Base-by-base conservation (phyloP, 2,797 vertebrate genomes). In the Argya squamiceps region DNA sequence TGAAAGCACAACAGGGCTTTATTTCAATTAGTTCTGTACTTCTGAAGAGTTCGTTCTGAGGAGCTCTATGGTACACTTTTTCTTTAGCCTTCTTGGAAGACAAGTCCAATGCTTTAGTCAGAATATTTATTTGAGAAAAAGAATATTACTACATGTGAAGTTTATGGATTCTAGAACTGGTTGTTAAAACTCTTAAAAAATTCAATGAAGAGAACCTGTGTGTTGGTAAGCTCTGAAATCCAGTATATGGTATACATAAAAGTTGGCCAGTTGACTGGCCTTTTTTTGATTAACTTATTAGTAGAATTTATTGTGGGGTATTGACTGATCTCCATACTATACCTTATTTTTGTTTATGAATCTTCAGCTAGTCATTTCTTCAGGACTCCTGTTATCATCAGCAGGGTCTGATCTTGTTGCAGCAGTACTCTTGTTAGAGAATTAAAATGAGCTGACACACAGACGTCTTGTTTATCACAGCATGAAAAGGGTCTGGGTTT, bases 71-170 rank as follows among this genome's bases (percentile, higher is more conserved):
- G 24, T 23, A 34, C 2, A 52, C 9, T 6, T 88, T 87, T 83
- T 58, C 41, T 82, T 88, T 32, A 88, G 30, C 6, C 5, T 52
- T 84, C 46, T 86, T 82, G 49, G 55, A 84, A 75, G 24, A 32
- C 23, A 71, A 76, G 41, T 49, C 22, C 24, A 69, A 41, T 59
- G 56, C 11, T 89, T 94, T n/a, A 47, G 17, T 86, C 23, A 62
- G 22, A 86, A 87, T 87, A 92, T 71, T 59, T 91, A 67, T 89
- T 50, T 88, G 29, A 78, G 74, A 74, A 93, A 93, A 80, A 80
- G 0, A 6, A 24, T 73, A 60, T 53, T 50, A 2, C 2, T 73
- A 37, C 6, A 26, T 29, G 21, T 10, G 12, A 63, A 14, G 1
- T n/a, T 86, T 81, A 49, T 34, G 12, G 8, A 10, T 60, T 84